Conservation (phyloP, 2,888 invertebrate species). For the Chamaedrilus cognettii region DNA sequence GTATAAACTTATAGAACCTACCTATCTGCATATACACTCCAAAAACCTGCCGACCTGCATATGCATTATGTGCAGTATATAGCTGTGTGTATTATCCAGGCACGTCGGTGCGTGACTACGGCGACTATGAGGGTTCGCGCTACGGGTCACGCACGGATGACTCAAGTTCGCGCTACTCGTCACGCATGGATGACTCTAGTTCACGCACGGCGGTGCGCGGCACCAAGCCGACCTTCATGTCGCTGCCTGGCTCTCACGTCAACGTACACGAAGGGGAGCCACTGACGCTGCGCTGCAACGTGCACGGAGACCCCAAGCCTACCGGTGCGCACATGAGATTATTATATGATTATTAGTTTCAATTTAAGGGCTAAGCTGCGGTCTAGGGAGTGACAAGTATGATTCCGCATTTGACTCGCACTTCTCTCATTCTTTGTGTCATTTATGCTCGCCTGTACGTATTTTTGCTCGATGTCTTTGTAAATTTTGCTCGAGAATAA, state of each 20-base stretch:
- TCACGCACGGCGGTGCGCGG: slow-evolving; percentile 18
- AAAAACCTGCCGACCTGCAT: too few relatives aligned
- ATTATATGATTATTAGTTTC: background rate
- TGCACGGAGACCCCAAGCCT: slow-evolving; percentile 54
- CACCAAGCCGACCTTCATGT: slow-evolving; percentile 41
- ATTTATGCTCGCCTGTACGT: too few relatives aligned
- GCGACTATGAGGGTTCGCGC: background rate
- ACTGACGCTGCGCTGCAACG: slow-evolving; percentile 48
- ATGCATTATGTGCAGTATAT: too few relatives aligned
- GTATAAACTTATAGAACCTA: too few relatives aligned
- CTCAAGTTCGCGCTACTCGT: background rate
- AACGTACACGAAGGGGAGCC: slow-evolving; percentile 52
- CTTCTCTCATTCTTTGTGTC: too few relatives aligned
- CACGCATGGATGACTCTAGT: background rate
- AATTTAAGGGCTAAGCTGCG: too few relatives aligned
- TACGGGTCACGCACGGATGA: background rate
- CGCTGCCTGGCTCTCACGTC: slow-evolving; percentile 48
- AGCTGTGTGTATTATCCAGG: too few relatives aligned
- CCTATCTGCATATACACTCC: too few relatives aligned
- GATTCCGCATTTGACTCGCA: too few relatives aligned
- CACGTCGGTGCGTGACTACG: background rate
- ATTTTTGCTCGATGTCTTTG: too few relatives aligned
- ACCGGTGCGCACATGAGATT: slow-evolving; percentile 39
- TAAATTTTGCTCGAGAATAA: too few relatives aligned
- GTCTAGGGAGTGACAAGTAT: too few relatives aligned